Evolutionary conservation across 2,113 vertebrate species (phyloP).

Genomic region (Aldabrachelys gigantea): DNA sequence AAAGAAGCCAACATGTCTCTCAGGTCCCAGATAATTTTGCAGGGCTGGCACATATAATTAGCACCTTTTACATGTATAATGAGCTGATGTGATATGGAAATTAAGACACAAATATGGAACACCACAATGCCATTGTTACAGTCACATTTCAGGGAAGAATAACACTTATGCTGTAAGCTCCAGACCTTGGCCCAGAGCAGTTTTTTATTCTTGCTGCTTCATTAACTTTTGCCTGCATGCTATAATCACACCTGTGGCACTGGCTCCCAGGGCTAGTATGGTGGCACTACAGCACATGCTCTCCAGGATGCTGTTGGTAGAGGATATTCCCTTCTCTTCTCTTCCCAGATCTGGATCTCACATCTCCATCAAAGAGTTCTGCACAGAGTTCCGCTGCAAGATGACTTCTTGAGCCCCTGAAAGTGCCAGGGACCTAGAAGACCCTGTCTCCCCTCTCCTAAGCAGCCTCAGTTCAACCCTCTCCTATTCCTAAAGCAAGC

Average conservation of each 20-base stretch:
- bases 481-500: background rate
- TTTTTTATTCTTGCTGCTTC: background rate
- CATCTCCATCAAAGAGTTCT: background rate
- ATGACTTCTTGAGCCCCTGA: background rate
- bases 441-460: background rate
- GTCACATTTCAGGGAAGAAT: background rate
- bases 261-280: fast-evolving
- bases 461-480: no score
- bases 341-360: background rate
- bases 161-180: fast-evolving
- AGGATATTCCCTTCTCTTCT: background rate
- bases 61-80: fast-evolving
- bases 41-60: fast-evolving
- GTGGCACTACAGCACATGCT: background rate
- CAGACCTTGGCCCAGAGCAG: background rate
- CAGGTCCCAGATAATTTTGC: background rate
- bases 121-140: fast-evolving
- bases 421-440: background rate
- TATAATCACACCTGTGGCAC: background rate
- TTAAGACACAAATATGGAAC: background rate
- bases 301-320: background rate
- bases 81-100: background rate
- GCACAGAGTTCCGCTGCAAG: background rate
- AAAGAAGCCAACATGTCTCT: fast-evolving
- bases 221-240: background rate